phyloP scores from a whole-genome alignment of 2,797 vertebrate species.

The Jordanella pulchra region DNA sequence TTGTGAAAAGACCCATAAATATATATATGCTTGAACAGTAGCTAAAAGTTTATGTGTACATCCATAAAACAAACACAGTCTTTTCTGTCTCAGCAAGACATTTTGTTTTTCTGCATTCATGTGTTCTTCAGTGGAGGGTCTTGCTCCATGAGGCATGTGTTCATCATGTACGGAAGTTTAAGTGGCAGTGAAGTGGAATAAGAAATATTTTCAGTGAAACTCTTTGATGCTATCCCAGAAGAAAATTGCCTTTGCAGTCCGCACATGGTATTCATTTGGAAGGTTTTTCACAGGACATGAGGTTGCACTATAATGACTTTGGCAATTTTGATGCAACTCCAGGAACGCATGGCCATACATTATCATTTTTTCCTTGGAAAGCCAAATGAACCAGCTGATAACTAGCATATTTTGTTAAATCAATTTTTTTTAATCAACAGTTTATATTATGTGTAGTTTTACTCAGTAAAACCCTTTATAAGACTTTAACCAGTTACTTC shows the following conservation, averaged over 20 bases:
- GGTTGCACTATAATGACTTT: constrained; percentile 28
- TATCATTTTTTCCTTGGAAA: constrained; percentile 18
- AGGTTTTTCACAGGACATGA: constrained; percentile 30
- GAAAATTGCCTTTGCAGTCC: constrained; percentile 27
- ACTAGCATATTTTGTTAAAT: not conserved
- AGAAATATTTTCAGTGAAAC: constrained; percentile 43
- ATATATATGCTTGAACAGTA: constrained; percentile 40
- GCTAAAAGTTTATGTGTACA: constrained; percentile 22
- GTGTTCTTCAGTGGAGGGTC: constrained; percentile 28
- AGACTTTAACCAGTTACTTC: not conserved
- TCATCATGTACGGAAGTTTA: constrained; percentile 28
- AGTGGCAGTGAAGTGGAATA: constrained; percentile 52
- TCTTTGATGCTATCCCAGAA: constrained; percentile 42
- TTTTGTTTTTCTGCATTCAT: constrained; percentile 33
- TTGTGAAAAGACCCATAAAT: constrained; percentile 33
- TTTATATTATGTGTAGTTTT: not conserved
- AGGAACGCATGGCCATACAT: constrained; percentile 11
- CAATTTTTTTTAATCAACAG: not conserved
- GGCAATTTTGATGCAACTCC: constrained; percentile 32
- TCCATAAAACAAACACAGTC: constrained; percentile 19
- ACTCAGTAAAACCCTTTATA: too few species aligned
- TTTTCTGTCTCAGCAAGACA: constrained; percentile 10
- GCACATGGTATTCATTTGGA: constrained; percentile 50
- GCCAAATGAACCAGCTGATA: constrained; percentile 16
- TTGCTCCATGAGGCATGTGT: constrained; percentile 32